Base-by-base conservation (phyloP, 2,888 invertebrate species). In the Eilema griseolum region DNA sequence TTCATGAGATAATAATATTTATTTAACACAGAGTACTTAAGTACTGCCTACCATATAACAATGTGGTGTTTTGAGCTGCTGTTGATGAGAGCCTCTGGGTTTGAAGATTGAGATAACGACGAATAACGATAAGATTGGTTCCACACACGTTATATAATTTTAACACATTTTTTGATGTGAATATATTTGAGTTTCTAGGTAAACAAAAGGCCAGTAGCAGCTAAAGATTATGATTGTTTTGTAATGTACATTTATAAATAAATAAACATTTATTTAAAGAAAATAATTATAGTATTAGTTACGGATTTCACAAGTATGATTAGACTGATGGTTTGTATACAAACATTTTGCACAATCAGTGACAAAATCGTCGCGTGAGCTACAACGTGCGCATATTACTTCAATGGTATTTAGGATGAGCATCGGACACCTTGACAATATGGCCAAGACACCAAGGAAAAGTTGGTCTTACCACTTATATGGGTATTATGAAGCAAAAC, bases 291-390 rank as follows among this genome's bases (percentile, higher is more conserved):
- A n/a, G 52, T 52, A 2, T 52, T 52, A 52, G 52, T 52, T 52
- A 52, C 52, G 52, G 52, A n/a, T 52, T 52, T n/a, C 52, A n/a
- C 10, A 52, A 46, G 52, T n/a, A n/a, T n/a, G 52, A 52, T 52
- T 52, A 52, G 8, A 52, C 52, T 52, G 52, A n/a, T 10, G 2
- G 52, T 52, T 52, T 52, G 46, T 46, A 20, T 20, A 46, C 46
- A 20, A 5, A 46, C 46, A 46, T 46, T 46, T 46, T 46, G 46
- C 46, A 20, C 46, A 46, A 46, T 46, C 16, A 5, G 46, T 14
- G 20, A 52, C 52, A 52, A 52, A 46, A n/a, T n/a, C 8, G n/a
- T 52, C 46, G 46, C 7, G 46, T 20, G 14, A 7, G 52, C n/a
- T 16, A 46, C 20, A 46, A 46, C 20, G 46, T 33, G 31, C 8